Percentiles rank a stretch among this genome's conserved stretches.
Evolutionary conservation across 2,797 vertebrate genomes (phyloP).

Genomic region (Pachyuromys duprasi): DNA sequence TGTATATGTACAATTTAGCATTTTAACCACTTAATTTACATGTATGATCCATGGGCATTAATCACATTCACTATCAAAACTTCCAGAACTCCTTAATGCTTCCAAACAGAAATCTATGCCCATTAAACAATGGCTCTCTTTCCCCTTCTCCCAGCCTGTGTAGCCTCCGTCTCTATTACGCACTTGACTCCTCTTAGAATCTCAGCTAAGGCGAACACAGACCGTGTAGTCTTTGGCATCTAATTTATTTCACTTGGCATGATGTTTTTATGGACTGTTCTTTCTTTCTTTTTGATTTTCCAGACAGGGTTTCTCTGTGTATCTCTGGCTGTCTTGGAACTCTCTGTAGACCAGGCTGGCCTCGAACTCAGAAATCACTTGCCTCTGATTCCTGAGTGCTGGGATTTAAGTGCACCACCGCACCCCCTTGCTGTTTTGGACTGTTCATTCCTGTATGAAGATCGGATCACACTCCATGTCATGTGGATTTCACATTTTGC

Average conservation of each 20-base stretch:
- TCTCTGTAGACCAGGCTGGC: neutral
- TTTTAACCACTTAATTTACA: neutral
- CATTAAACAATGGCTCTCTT: neutral
- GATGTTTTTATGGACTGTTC: neutral
- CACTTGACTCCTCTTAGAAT: neutral
- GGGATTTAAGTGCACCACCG: neutral
- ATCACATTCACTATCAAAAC: neutral
- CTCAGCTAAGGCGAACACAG: neutral
- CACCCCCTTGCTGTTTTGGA: accelerated
- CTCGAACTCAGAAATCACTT: neutral
- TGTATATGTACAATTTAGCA: neutral
- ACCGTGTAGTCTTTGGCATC: neutral
- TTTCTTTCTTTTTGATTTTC: neutral
- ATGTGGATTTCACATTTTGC: neutral
- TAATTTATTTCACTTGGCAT: neutral
- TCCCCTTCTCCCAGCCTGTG: too few relatives aligned
- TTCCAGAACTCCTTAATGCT: neutral
- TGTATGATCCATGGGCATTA: neutral
- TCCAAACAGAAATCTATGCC: neutral
- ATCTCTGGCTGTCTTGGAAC: neutral
- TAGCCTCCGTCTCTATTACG: neutral
- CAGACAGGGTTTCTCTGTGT: neutral
- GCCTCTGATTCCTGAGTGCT: neutral
- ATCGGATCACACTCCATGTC: neutral
- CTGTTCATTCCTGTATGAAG: neutral